phyloP scores from a whole-genome alignment of 1,140 invertebrate species.

The Glossosoma conforme region DNA sequence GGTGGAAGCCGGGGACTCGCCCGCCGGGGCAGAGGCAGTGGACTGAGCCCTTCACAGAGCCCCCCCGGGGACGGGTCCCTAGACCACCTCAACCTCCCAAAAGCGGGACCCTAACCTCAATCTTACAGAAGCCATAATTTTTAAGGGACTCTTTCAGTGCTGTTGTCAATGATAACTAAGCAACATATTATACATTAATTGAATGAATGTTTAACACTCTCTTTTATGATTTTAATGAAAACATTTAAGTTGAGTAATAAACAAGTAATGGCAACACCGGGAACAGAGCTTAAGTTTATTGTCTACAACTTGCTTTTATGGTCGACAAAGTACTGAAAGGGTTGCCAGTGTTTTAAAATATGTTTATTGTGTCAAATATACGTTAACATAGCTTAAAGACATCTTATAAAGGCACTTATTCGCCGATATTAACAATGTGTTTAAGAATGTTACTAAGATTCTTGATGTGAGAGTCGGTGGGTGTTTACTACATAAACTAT shows the following conservation, averaged over 20 bases:
- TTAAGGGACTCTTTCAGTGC: conserved; percentile 12
- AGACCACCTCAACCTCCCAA: conserved; percentile 19
- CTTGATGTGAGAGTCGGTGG: conserved; percentile 18
- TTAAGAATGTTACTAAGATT: conserved; percentile 24
- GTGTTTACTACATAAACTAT: conserved; percentile 15
- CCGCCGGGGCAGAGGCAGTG: conserved; percentile 21
- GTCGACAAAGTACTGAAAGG: conserved; percentile 15
- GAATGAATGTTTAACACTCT: neutral
- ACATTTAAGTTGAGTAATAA: too few species aligned
- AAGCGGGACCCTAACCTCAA: conserved; percentile 11
- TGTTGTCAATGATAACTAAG: neutral
- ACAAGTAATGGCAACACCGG: too few species aligned
- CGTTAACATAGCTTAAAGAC: conserved; percentile 24
- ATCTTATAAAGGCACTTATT: conserved; percentile 18
- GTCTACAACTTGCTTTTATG: too few species aligned
- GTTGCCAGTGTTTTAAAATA: conserved; percentile 14
- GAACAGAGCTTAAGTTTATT: too few species aligned
- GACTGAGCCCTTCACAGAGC: conserved; percentile 28
- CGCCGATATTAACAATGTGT: conserved; percentile 22
- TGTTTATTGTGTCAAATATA: conserved; percentile 25
- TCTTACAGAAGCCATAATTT: conserved; percentile 14
- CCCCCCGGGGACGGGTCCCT: conserved; percentile 11
- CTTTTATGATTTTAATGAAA: too few species aligned
- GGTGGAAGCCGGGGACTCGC: conserved; percentile 11
- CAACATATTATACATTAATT: conserved; percentile 2